A percentile compares a stretch with the other conserved stretches of the same genome.
Conservation (phyloP, 2,113 vertebrate species). For the Xyrauchen texanus region DNA sequence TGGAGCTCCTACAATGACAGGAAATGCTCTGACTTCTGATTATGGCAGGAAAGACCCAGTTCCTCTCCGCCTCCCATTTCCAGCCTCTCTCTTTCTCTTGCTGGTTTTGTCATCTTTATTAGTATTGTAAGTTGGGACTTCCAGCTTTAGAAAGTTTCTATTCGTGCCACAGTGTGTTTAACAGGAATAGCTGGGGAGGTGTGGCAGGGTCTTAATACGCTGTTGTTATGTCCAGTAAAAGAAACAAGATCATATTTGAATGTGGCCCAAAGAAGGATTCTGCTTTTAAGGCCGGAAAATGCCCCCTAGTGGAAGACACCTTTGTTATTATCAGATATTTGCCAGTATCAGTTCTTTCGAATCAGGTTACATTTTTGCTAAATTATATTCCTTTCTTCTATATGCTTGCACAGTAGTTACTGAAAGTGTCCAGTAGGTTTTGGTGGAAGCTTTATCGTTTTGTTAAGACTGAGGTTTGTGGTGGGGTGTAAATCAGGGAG, state of each 20-base stretch:
- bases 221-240: background rate
- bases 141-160: conserved; percentile 67
- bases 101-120: conserved; percentile 67
- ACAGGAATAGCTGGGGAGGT: conserved; percentile 52
- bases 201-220: background rate
- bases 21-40: conserved; percentile 77
- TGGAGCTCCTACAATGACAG: conserved; percentile 76
- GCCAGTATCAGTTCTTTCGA: too few relatives aligned
- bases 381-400: too few relatives aligned
- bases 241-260: background rate
- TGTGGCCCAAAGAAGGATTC: too few relatives aligned
- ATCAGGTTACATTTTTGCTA: too few relatives aligned
- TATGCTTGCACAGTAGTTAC: too few relatives aligned
- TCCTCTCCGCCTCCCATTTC: conserved; percentile 78
- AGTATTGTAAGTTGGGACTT: conserved; percentile 54
- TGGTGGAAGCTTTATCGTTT: background rate
- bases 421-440: too few relatives aligned
- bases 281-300: too few relatives aligned
- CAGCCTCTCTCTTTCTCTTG: conserved; percentile 65
- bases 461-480: background rate
- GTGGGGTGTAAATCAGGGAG: background rate
- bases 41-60: conserved; percentile 76
- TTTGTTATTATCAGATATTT: too few relatives aligned
- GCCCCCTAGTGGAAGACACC: too few relatives aligned
- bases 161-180: conserved; percentile 65